Evolutionary conservation across 2,113 vertebrate genomes (phyloP), one percentile per base, ranked within the genome.

Genomic region (Anolis carolinensis): DNA sequence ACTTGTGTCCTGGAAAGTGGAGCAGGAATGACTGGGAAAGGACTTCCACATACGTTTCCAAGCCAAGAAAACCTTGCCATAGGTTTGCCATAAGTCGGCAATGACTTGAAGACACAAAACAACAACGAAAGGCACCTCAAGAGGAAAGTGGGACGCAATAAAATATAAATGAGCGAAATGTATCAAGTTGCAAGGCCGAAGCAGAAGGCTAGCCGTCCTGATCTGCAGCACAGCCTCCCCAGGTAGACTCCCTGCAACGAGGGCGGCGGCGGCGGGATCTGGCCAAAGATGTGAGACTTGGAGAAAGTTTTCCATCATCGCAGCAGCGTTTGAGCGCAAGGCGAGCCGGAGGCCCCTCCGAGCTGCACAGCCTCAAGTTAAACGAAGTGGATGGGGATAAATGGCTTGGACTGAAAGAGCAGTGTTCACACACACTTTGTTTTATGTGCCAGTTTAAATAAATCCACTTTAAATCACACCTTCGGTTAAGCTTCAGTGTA

Each of bases 141-240:
- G 39, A 44, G 39, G 39, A 44, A 44, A 2, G 39, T 44, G 2
- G 39, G 39, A 5, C 39, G 3, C 39, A 44, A 44, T 44, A 44
- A 44, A 44, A 44, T 2, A 44, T 2, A 44, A 44, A 44, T 44
- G 3, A 44, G n/a, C 5, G 39, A 44, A 44, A 2, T 44, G 39
- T 44, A 44, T 44, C 3, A 44, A 44, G 39, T 44, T 44, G 39
- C 39, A 44, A 44, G 39, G 5, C 39, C 39, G 39, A 5, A 44
- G 39, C 39, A 44, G 39, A 44, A 44, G 39, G 39, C 39, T 5
- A 44, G 39, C 39, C 39, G 2, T 44, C 39, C 39, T 5, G 39
- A 2, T 44, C 39, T 94, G 93, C 87, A 94, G 94, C 94, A 91
- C 93, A 93, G 93, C 79, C 84, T 84, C 89, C 90, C 55, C 14